A percentile compares a stretch with the other conserved stretches of the same genome.
These are phyloP conservation scores for Tethea ocularis DNA, from an alignment of 2,888 invertebrate genomes.

Conservation along the genomic window DNA sequence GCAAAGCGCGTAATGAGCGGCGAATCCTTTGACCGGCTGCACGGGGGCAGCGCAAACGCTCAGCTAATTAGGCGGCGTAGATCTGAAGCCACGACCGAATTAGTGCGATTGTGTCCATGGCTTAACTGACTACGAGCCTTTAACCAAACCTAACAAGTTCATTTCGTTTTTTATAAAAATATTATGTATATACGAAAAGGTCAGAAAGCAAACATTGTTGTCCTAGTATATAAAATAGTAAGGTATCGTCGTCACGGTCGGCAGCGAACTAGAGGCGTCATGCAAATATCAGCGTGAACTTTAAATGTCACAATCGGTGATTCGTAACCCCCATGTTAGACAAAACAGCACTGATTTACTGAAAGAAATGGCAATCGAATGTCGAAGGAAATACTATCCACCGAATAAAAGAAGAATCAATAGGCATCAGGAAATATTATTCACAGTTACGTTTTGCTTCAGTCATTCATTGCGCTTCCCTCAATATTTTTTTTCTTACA, in stretches of 20 bases:
- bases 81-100: constrained; percentile 77
- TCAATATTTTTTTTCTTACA: background rate
- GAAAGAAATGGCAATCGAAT: background rate
- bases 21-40: constrained; percentile 79
- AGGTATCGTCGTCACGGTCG: constrained; percentile 43
- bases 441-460: background rate
- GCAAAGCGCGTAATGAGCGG: constrained; percentile 74
- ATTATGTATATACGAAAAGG: background rate
- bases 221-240: constrained; percentile 18
- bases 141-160: constrained; percentile 45
- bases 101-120: constrained; percentile 68
- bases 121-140: constrained; percentile 54
- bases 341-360: constrained; percentile 11
- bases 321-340: constrained; percentile 34
- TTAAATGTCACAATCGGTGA: constrained; percentile 73
- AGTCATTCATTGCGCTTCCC: background rate
- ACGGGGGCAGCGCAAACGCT: constrained; percentile 64
- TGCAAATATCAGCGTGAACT: constrained; percentile 78
- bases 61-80: constrained; percentile 77
- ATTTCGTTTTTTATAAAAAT: constrained; percentile 21
- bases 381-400: background rate
- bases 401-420: background rate
- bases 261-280: constrained; percentile 31
- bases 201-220: background rate
- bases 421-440: background rate